Conservation (phyloP, 2,888 invertebrate genomes). For the Microchrysa polita region DNA sequence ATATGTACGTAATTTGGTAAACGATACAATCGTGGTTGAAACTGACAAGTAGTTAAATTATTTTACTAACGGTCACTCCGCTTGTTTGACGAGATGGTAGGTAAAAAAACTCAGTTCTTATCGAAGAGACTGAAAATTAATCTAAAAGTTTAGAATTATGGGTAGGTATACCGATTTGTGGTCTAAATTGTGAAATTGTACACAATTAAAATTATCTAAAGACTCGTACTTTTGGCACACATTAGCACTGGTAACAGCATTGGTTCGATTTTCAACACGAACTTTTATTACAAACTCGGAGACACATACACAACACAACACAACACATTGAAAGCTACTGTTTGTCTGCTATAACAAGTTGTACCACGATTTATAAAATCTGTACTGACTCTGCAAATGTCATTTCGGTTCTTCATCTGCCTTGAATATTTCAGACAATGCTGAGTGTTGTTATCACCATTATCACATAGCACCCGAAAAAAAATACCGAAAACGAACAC, state of each 20-base stretch:
- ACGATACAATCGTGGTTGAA: no score
- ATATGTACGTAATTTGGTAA: no score
- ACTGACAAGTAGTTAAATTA: no score
- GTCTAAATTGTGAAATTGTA: no score
- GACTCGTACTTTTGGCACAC: not conserved
- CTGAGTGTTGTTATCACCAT: conserved; percentile 20
- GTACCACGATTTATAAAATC: conserved; percentile 4
- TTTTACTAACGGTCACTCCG: no score
- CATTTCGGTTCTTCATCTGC: not conserved
- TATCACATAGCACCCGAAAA: not conserved
- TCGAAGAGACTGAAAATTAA: no score
- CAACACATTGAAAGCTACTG: not conserved
- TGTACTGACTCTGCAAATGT: not conserved
- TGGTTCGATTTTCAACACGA: not conserved
- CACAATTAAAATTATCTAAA: no score
- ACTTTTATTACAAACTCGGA: conserved; percentile 7
- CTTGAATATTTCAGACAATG: conserved; percentile 18
- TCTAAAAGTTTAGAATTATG: no score
- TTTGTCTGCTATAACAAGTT: not conserved
- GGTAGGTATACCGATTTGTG: no score
- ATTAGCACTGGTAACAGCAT: no score
- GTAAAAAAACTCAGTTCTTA: no score
- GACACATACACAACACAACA: conserved; percentile 22
- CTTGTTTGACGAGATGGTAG: no score
- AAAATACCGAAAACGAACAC: not conserved